These are phyloP conservation scores for Ditylenchus dipsaci DNA, from an alignment of 1,140 invertebrate species.

Conservation along the genomic window DNA sequence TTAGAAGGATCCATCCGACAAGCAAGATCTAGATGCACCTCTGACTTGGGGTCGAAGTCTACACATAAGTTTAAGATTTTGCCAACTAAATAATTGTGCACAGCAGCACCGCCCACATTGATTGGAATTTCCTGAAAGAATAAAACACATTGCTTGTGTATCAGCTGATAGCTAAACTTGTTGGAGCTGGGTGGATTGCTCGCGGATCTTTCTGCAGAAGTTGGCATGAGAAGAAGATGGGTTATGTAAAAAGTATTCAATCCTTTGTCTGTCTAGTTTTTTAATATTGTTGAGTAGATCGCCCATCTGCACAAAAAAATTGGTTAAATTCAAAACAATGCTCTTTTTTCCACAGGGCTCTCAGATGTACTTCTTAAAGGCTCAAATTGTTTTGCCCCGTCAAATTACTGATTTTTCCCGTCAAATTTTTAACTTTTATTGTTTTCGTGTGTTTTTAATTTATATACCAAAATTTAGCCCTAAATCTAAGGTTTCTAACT, in stretches of 20 bases:
- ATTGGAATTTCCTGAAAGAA: conserved; percentile 28
- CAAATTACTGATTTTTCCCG: too few relatives aligned
- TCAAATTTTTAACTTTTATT: too few relatives aligned
- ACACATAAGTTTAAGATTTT: conserved; percentile 22
- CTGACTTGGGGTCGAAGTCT: conserved; percentile 18
- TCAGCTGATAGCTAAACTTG: background rate
- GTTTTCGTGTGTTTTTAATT: too few relatives aligned
- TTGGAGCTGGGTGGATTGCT: background rate
- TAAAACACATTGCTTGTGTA: background rate
- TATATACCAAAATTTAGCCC: too few relatives aligned
- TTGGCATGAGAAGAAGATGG: background rate
- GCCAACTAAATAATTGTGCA: conserved; percentile 23
- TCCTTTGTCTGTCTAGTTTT: background rate
- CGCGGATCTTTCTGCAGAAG: background rate
- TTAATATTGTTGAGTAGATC: background rate
- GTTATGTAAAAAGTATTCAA: background rate
- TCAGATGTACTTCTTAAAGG: too few relatives aligned
- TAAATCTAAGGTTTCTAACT: too few relatives aligned
- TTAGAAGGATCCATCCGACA: conserved; percentile 27
- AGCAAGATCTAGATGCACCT: conserved; percentile 25
- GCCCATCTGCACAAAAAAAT: background rate
- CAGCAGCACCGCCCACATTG: background rate
- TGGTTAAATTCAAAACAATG: too few relatives aligned
- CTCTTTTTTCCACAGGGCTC: too few relatives aligned
- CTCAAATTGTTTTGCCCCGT: too few relatives aligned